Percentiles rank a stretch among this genome's conserved stretches.
Evolutionary conservation across 2,113 vertebrate species (phyloP).

Genomic region (Platysteira castanea): DNA sequence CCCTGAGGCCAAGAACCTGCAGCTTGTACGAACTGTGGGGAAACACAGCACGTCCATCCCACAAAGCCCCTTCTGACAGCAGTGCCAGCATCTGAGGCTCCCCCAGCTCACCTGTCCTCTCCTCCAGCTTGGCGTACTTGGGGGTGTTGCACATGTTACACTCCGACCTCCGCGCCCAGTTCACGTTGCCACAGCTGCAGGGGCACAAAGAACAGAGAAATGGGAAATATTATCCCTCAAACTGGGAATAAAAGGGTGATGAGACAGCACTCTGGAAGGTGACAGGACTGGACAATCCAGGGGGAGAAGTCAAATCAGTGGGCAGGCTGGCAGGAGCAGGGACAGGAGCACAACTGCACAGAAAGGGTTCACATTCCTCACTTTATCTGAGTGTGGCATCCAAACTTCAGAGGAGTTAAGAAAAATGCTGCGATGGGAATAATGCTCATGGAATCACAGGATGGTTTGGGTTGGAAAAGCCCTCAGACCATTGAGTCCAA

Average conservation of each 20-base stretch:
- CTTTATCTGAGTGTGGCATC: background rate
- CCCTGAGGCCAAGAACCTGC: fast-evolving
- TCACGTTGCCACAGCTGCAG: slow-evolving; percentile 93
- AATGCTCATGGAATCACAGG: background rate
- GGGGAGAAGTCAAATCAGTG: background rate
- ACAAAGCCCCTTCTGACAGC: background rate
- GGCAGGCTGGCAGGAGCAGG: background rate
- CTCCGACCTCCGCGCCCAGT: slow-evolving; percentile 96
- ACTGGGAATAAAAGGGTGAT: background rate
- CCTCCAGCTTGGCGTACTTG: slow-evolving; percentile 97
- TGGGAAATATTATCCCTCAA: fast-evolving
- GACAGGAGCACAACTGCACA: background rate
- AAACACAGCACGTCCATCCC: too few relatives aligned
- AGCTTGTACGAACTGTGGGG: fast-evolving
- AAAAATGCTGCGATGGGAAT: background rate
- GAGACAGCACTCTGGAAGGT: background rate
- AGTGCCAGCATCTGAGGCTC: fast-evolving
- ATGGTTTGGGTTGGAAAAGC: background rate
- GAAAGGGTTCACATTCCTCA: background rate
- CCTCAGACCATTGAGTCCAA: too few relatives aligned
- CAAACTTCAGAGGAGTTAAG: background rate
- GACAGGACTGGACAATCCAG: background rate
- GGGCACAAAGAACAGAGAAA: background rate
- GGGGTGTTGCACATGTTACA: slow-evolving; percentile 99
- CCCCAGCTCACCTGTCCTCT: slow-evolving; percentile 85